These are phyloP conservation scores for Caenorhabditis sp. DNA, from an alignment of 2,888 invertebrate species.

Conservation along the genomic window DNA sequence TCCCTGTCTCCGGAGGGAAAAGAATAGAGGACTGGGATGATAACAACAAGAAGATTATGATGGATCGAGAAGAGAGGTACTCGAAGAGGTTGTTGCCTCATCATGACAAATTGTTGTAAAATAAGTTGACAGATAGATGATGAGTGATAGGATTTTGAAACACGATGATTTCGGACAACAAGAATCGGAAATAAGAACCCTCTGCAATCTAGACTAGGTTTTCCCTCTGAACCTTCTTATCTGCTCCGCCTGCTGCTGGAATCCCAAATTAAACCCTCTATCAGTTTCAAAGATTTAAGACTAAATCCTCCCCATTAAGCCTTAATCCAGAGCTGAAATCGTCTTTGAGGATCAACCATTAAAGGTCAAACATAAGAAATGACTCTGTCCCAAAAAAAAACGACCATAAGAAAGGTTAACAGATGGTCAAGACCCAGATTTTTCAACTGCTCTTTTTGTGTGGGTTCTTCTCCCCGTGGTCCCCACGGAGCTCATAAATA, in stretches of 20 bases:
- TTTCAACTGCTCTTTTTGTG: constrained; percentile 19
- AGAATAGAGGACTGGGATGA: constrained; percentile 29
- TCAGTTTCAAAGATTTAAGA: background rate
- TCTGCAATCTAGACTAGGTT: background rate
- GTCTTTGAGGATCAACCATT: background rate
- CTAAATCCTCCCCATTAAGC: background rate
- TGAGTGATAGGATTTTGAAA: constrained; percentile 1
- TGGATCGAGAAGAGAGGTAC: constrained; percentile 35
- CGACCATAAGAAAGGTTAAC: constrained; percentile 13
- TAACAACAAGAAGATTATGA: constrained; percentile 63
- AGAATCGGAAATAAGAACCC: background rate
- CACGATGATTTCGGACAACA: background rate
- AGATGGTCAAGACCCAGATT: constrained; percentile 35
- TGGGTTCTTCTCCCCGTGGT: constrained; percentile 7
- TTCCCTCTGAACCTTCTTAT: background rate
- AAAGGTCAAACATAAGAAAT: background rate
- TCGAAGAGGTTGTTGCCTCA: background rate
- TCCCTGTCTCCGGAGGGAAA: constrained; percentile 16
- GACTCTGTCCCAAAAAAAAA: background rate
- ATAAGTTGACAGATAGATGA: constrained; percentile 34
- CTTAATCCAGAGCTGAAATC: constrained; percentile 17
- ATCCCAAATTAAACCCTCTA: background rate
- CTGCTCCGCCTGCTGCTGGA: background rate
- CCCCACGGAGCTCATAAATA: constrained; percentile 56
- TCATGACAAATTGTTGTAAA: constrained; percentile 61